Base-by-base conservation (phyloP, 2,888 invertebrate genomes). In the Aphodius granarius region DNA sequence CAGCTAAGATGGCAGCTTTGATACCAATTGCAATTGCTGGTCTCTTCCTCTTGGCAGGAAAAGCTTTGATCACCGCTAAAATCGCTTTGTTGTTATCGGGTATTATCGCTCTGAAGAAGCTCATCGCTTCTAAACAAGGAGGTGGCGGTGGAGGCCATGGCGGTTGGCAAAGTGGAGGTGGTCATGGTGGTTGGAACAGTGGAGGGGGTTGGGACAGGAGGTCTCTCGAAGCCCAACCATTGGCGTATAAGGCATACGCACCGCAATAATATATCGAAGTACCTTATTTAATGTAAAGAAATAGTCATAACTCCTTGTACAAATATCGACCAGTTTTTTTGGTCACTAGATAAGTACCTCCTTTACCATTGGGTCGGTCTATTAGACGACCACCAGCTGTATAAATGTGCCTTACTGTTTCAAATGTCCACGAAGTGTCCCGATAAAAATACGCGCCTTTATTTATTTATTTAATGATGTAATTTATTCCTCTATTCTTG, bases 1-100 rank as follows among this genome's bases (percentile, higher is more conserved):
- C 93, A 3, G 95, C 94, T 91, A 95, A 95, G 87, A 92, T 95
- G 91, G 93, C 93, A 18, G 94, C 94, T 2, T 88, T 95, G 89
- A 90, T 95, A 21, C 95, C 95, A 0, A 84, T 95, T 2, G 94
- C 93, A 5, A 94, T 95, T 82, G 95, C 94, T 63, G 93, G 93
- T 13, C 89, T 96, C 6, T 95, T 95, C 89, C 87, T 95, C 21
- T 85, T 95, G 78, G 95, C 95, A 9, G 95, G 95, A 74, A 96
- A 96, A 85, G 95, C 95, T n/a, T 87, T 95, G 78, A 95, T 95
- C 83, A 93, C 83, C 22, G 91, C 92, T 77, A 93, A 94, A 89
- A 94, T 96, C 81, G 95, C 95, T 0, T 88, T 96, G 0, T 90
- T 95, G 6, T 88, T 96, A 63, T 92, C 95, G 3, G 92, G 95